phyloP scores from a whole-genome alignment of 2,888 invertebrate species.

The Hirudinaria manillensis region DNA sequence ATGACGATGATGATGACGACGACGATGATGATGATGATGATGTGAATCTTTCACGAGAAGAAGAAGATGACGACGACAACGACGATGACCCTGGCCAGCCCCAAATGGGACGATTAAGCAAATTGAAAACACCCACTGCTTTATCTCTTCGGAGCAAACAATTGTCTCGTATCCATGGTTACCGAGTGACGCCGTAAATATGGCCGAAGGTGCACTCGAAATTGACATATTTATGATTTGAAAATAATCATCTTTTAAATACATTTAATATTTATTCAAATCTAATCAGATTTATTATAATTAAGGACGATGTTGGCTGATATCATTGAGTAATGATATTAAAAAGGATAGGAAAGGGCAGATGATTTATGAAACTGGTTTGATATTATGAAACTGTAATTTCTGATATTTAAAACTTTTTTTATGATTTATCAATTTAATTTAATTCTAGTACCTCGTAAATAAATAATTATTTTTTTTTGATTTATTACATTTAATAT shows the following conservation, averaged over 20 bases:
- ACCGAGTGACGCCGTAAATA: conserved; percentile 15
- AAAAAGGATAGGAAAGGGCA: no score
- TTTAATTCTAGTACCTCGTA: no score
- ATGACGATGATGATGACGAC: conserved; percentile 22
- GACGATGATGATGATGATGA: conserved; percentile 5
- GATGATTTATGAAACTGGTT: no score
- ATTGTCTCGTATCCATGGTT: neutral
- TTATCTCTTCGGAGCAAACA: conserved; percentile 6
- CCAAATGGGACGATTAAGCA: neutral
- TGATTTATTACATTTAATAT: no score
- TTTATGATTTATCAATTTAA: no score
- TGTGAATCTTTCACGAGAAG: neutral
- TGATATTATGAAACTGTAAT: no score
- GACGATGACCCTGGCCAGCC: neutral
- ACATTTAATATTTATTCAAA: no score
- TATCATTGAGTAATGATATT: no score
- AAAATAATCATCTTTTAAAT: neutral
- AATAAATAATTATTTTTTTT: no score
- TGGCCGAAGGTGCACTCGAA: conserved; percentile 1
- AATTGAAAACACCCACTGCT: conserved; percentile 3
- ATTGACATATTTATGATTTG: neutral
- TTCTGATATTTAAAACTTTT: no score
- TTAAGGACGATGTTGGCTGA: no score
- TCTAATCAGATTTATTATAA: no score
- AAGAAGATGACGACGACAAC: neutral